These are phyloP conservation scores for Lethenteron camtschaticum DNA, from an alignment of 2,113 vertebrate genomes.

Conservation along the genomic window DNA sequence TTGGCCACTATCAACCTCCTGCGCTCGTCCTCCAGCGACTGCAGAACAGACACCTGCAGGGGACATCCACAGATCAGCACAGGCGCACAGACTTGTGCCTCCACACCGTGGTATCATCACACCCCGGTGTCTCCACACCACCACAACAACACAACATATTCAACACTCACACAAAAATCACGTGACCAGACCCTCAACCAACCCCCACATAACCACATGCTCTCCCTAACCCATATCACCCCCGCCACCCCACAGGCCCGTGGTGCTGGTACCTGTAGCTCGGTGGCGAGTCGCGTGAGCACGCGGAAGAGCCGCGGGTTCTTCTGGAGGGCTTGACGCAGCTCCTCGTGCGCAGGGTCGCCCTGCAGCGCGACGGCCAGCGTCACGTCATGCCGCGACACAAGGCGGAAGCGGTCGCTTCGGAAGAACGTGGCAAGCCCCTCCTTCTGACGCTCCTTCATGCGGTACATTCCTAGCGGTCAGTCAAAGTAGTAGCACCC, in stretches of 20 bases:
- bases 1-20: slow-evolving; percentile 68
- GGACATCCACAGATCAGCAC: not conserved
- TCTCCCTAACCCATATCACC: too few species aligned
- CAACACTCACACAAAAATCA: not conserved
- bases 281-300: slow-evolving; percentile 42
- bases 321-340: slow-evolving; percentile 29
- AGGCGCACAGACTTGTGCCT: too few species aligned
- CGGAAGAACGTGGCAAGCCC: slow-evolving; percentile 76
- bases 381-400: slow-evolving; percentile 41
- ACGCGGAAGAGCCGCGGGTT: slow-evolving; percentile 31
- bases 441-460: slow-evolving; percentile 70
- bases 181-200: too few species aligned
- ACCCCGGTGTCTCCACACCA: too few species aligned
- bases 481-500: too few species aligned
- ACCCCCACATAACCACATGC: too few species aligned
- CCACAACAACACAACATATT: too few species aligned
- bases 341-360: slow-evolving; percentile 28
- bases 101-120: too few species aligned
- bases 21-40: slow-evolving; percentile 33
- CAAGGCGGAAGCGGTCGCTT: slow-evolving; percentile 39
- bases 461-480: slow-evolving; percentile 10
- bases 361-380: slow-evolving; percentile 40
- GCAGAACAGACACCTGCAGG: slow-evolving; percentile 52
- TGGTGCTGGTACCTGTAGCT: slow-evolving; percentile 41
- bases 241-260: too few species aligned